Conservation (phyloP, 2,113 vertebrate species). For the Sciurus niger region DNA sequence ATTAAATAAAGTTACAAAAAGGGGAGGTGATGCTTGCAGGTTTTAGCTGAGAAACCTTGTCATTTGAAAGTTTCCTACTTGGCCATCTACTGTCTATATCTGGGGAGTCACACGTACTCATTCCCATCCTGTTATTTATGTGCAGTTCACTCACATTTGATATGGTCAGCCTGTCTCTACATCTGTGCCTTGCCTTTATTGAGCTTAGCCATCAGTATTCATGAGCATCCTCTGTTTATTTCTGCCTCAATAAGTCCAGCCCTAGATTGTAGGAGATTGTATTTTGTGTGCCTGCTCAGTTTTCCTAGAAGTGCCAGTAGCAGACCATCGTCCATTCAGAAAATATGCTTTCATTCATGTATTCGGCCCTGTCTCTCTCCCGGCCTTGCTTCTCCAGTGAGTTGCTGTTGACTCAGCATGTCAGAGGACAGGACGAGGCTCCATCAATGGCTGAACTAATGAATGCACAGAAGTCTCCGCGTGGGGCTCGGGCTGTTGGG, state of each 20-base stretch:
- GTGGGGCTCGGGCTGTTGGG: background rate
- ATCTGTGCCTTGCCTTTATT: background rate
- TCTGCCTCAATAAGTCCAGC: conserved; percentile 42
- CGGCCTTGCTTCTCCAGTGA: conserved; percentile 48
- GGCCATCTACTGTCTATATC: background rate
- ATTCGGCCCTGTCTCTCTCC: background rate
- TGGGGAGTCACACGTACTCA: background rate
- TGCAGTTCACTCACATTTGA: background rate
- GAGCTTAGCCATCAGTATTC: background rate
- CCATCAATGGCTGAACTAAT: conserved; percentile 74
- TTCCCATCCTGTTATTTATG: background rate
- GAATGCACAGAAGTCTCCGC: conserved; percentile 62
- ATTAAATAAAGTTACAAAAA: too few species aligned
- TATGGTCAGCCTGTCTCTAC: conserved; percentile 46
- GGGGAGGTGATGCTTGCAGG: background rate
- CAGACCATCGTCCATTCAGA: conserved; percentile 68
- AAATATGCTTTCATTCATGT: conserved; percentile 67
- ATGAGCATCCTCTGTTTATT: conserved; percentile 42
- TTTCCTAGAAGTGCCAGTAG: background rate
- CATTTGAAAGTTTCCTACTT: background rate
- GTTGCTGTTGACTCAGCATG: conserved; percentile 56
- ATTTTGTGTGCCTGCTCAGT: conserved; percentile 51
- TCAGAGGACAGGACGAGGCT: background rate
- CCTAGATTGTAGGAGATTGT: conserved; percentile 36
- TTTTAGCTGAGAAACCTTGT: background rate